phyloP scores from a whole-genome alignment of 2,113 vertebrate genomes.

The Propithecus coquereli region DNA sequence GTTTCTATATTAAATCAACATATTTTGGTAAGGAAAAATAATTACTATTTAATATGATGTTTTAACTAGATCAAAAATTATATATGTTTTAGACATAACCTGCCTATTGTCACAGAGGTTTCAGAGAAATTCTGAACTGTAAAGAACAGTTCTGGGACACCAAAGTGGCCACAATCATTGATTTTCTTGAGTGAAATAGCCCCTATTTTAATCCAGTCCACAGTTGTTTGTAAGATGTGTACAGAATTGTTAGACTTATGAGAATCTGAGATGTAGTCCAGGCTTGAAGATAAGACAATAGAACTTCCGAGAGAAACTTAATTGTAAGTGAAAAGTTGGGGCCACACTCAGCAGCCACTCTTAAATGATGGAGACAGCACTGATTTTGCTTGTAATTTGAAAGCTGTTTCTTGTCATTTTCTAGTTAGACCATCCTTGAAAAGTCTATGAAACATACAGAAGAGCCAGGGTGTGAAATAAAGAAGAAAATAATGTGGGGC shows the following conservation, averaged over 20 bases:
- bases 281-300: not conserved
- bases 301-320: not conserved
- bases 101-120: not conserved
- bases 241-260: not conserved
- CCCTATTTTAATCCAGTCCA: not conserved
- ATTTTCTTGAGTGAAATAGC: not conserved
- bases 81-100: not conserved
- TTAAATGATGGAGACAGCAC: not conserved
- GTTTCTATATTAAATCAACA: not conserved
- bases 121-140: not conserved
- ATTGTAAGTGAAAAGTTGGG: not conserved
- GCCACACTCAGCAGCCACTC: not conserved
- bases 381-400: not conserved
- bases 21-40: not conserved
- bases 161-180: not conserved
- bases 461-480: not conserved
- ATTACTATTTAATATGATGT: not conserved
- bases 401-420: not conserved
- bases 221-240: not conserved
- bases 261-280: not conserved
- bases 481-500: not conserved
- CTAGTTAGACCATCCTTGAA: not conserved
- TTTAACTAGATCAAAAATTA: not conserved
- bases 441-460: not conserved
- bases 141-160: not conserved